Conservation (phyloP, 2,113 vertebrate genomes). For the Limnothrissa miodon region DNA sequence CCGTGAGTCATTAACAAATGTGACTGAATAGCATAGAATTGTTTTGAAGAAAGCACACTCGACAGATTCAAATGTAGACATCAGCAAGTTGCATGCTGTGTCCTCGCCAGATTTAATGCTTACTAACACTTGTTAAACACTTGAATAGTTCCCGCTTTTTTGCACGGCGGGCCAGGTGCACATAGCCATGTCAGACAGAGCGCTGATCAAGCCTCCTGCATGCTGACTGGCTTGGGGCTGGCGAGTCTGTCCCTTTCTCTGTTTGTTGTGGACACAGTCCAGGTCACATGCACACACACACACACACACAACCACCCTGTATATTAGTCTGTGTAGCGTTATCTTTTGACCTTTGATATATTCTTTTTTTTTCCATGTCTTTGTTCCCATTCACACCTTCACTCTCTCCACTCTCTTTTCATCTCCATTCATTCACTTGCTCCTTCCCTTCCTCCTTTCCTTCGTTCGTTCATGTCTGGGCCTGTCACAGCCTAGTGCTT, state of each 20-base stretch:
- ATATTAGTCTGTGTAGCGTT: neutral
- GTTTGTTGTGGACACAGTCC: slow-evolving; percentile 27
- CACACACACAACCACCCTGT: neutral
- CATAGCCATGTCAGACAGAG: neutral
- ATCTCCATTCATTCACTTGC: neutral
- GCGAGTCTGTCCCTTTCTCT: neutral
- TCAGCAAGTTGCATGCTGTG: neutral
- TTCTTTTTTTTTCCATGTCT: neutral
- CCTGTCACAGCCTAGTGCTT: slow-evolving; percentile 1
- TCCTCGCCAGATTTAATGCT: neutral
- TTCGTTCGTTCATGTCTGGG: slow-evolving; percentile 20
- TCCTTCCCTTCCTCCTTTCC: neutral
- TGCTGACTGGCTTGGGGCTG: neutral
- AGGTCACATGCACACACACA: neutral
- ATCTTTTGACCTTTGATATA: neutral
- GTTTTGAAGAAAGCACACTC: neutral
- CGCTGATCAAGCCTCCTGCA: neutral
- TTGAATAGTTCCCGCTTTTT: neutral
- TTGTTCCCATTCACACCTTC: neutral
- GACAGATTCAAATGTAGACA: neutral
- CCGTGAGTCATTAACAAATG: neutral
- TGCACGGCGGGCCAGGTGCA: neutral
- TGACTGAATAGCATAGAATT: neutral
- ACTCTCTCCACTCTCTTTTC: slow-evolving; percentile 2
- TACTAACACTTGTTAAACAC: neutral